Percentiles rank a stretch among this genome's conserved stretches.
These are phyloP conservation scores for Lagocephalus sceleratus DNA, from an alignment of 2,797 vertebrate species.

Conservation along the genomic window DNA sequence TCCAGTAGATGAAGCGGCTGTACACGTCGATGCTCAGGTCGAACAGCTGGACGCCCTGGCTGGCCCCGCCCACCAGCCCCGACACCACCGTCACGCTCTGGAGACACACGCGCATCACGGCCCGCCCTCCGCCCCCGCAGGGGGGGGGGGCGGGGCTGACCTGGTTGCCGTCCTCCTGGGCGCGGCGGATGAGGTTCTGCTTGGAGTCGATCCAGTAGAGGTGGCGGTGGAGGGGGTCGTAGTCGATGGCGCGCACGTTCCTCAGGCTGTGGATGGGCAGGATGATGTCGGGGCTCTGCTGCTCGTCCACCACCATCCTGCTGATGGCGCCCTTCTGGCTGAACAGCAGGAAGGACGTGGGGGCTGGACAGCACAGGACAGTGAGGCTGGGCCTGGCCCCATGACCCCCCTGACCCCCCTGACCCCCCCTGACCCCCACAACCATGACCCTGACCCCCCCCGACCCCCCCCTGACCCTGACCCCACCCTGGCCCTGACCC, in stretches of 20 bases:
- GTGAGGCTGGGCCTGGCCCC: too few relatives aligned
- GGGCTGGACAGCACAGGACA: slow-evolving; percentile 59
- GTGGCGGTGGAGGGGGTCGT: slow-evolving; percentile 92
- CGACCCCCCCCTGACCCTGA: too few relatives aligned
- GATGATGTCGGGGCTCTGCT: slow-evolving; percentile 97
- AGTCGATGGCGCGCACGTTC: slow-evolving; percentile 92
- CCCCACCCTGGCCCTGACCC: too few relatives aligned
- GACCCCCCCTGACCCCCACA: too few relatives aligned
- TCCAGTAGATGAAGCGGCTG: slow-evolving; percentile 99
- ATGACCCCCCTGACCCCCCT: too few relatives aligned
- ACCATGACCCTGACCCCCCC: too few relatives aligned
- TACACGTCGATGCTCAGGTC: slow-evolving; percentile 98
- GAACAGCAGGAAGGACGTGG: slow-evolving; percentile 93
- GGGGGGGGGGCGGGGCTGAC: slow-evolving; percentile 50
- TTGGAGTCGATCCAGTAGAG: slow-evolving; percentile 98
- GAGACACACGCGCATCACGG: not conserved
- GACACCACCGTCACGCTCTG: slow-evolving; percentile 90
- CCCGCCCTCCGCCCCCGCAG: not conserved
- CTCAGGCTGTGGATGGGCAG: slow-evolving; percentile 93
- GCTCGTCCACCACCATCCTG: slow-evolving; percentile 97
- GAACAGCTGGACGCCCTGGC: slow-evolving; percentile 87
- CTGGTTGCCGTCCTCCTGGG: slow-evolving; percentile 94
- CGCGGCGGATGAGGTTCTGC: slow-evolving; percentile 88
- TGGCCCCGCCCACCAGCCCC: slow-evolving; percentile 79
- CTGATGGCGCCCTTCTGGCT: slow-evolving; percentile 96